Percentiles rank a stretch among this genome's conserved stretches.
These are phyloP conservation scores for Crypturellus tataupa DNA, from an alignment of 2,797 vertebrate species.

Conservation along the genomic window DNA sequence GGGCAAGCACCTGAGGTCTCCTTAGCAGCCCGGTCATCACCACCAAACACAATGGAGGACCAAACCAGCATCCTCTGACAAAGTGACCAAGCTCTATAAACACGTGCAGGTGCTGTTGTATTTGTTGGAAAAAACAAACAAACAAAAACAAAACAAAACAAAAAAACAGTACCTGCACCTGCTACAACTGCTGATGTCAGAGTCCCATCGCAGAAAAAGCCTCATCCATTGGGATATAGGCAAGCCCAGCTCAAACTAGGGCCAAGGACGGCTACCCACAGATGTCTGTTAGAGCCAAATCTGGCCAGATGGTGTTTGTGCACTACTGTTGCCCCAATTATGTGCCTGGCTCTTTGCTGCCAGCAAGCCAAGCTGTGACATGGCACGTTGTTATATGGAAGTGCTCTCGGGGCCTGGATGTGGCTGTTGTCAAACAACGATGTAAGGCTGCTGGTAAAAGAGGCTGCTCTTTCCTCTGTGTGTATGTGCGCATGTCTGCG, in stretches of 20 bases:
- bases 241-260: neutral
- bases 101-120: accelerated
- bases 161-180: neutral
- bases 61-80: neutral
- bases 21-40: neutral
- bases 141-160: too few species aligned
- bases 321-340: slow-evolving; percentile 31
- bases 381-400: neutral
- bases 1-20: neutral
- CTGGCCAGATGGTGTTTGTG: slow-evolving; percentile 55
- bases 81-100: neutral
- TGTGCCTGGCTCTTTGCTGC: slow-evolving; percentile 8
- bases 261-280: neutral
- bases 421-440: neutral
- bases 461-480: neutral
- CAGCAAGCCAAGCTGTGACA: slow-evolving; percentile 46
- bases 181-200: accelerated
- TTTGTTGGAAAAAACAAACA: neutral
- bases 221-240: accelerated
- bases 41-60: neutral
- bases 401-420: neutral
- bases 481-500: neutral
- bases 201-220: neutral
- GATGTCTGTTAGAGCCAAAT: slow-evolving; percentile 1
- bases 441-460: neutral